Evolutionary conservation across 1,140 invertebrate species (phyloP).

Genomic region (Oedothorax gibbosus): DNA sequence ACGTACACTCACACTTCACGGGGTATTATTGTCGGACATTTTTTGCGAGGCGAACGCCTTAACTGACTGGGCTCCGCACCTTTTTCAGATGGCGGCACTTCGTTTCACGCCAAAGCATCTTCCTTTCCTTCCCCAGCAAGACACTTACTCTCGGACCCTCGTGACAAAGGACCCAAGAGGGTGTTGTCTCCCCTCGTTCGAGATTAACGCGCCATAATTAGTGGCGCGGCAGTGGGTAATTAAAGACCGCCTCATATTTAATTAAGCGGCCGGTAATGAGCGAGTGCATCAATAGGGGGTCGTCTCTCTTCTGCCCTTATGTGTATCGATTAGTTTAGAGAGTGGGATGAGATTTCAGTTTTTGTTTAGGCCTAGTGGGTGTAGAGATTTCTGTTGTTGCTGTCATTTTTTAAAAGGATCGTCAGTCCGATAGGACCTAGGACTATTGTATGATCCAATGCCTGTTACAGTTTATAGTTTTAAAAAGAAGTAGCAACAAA

Average conservation of each 20-base stretch:
- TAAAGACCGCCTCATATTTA: slow-evolving; percentile 60
- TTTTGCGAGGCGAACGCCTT: no score
- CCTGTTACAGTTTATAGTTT: no score
- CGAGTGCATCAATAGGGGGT: slow-evolving; percentile 41
- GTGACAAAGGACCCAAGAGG: slow-evolving; percentile 51
- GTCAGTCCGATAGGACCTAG: no score
- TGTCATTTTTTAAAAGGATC: no score
- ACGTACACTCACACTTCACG: no score
- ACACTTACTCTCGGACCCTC: background rate
- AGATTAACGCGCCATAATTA: slow-evolving; percentile 59
- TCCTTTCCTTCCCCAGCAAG: no score
- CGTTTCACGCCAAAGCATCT: no score
- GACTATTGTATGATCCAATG: no score
- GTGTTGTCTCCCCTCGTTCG: slow-evolving; percentile 44
- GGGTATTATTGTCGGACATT: no score
- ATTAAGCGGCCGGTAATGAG: slow-evolving; percentile 58
- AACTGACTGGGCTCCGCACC: no score
- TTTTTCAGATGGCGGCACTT: no score
- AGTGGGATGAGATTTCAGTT: background rate
- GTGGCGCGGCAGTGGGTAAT: slow-evolving; percentile 60
- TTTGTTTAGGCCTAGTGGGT: background rate
- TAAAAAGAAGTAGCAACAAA: no score
- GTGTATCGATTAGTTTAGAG: slow-evolving; percentile 18
- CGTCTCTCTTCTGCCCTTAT: slow-evolving; percentile 42
- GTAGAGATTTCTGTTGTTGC: background rate